Base-by-base conservation (phyloP, 2,888 invertebrate species). In the Catocala fraxini region DNA sequence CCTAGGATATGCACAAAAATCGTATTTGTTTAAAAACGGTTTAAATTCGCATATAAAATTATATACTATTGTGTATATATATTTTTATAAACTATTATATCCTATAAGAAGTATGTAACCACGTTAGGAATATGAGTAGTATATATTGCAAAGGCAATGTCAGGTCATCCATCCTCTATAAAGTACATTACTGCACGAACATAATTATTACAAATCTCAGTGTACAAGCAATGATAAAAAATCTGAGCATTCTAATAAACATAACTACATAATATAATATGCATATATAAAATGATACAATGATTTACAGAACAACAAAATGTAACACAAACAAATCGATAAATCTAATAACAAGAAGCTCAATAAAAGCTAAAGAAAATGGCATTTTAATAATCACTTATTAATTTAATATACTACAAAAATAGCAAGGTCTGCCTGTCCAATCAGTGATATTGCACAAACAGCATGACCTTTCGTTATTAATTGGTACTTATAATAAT, bases 291-390 rank as follows among this genome's bases (percentile, higher is more conserved):
- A 57, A 51, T 55, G 58, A 66, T 60, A 70, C 6, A 64, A 71
- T 73, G 53, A 71, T 64, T 71, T 58, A 76, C 33, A 43, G 6
- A 25, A 80, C 71, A 82, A 81, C 73, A 73, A 80, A 83, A 75
- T 68, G 59, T 68, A 80, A 81, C 74, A 70, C 49, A 65, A 59
- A 66, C 51, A 56, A 76, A 75, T 59, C 59, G 55, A 73, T 75
- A 77, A 71, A 69, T 72, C 65, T 77, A 82, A 78, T 77, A 88
- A 88, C 83, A 77, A 78, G 77, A 80, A 79, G 89, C 89, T 90
- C 88, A 89, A 87, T 88, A 90, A 82, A 90, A 88, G 89, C 91
- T 88, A 84, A 82, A 73, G 71, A 71, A 77, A 81, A 92, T 92
- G 91, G 91, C 91, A 87, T 88, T 85, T 79, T 70, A 62, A 54